Evolutionary conservation across 30 jellyfish, hydroid and myxozoan species (phyloP).

Genomic region (Sanderia malayensis): DNA sequence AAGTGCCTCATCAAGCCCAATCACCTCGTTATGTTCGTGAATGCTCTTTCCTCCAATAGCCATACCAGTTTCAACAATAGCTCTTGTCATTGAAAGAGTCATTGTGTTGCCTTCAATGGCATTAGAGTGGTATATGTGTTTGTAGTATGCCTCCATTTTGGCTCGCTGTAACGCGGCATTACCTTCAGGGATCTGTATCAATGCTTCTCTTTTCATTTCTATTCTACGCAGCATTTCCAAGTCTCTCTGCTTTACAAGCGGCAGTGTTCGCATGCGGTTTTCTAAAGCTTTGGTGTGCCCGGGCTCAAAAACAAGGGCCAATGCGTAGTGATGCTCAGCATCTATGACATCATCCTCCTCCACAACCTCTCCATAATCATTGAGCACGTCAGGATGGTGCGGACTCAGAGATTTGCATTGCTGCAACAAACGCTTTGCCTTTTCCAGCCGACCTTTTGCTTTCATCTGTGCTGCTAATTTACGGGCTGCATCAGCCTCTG

Average conservation of each 20-base stretch:
- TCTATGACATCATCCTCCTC: constrained; percentile 79
- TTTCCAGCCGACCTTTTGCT: constrained; percentile 73
- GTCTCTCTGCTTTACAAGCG: constrained; percentile 80
- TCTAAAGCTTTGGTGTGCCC: constrained; percentile 75
- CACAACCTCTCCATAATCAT: constrained; percentile 84
- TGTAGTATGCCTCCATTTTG: constrained; percentile 83
- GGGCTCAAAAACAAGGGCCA: constrained; percentile 81
- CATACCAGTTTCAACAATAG: constrained; percentile 90
- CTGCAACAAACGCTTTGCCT: constrained; percentile 70
- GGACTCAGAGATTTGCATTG: constrained; percentile 93
- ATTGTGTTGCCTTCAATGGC: constrained; percentile 98
- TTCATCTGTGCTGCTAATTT: constrained; percentile 72
- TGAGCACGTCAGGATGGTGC: constrained; percentile 87
- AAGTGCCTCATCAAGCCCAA: constrained; percentile 88
- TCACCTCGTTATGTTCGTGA: constrained; percentile 90
- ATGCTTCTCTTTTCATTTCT: constrained; percentile 79
- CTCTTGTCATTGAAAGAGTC: constrained; percentile 98
- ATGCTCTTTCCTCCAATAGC: constrained; percentile 98
- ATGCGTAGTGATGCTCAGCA: constrained; percentile 97
- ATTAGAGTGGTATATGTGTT: constrained; percentile 86
- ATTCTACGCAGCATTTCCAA: constrained; percentile 79
- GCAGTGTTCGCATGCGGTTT: constrained; percentile 71
- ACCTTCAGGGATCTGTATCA: constrained; percentile 94
- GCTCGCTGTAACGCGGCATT: constrained; percentile 90
- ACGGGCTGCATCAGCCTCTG: constrained; percentile 63